Base-by-base conservation (phyloP, 2,888 invertebrate genomes). In the Esperia sulphurella region DNA sequence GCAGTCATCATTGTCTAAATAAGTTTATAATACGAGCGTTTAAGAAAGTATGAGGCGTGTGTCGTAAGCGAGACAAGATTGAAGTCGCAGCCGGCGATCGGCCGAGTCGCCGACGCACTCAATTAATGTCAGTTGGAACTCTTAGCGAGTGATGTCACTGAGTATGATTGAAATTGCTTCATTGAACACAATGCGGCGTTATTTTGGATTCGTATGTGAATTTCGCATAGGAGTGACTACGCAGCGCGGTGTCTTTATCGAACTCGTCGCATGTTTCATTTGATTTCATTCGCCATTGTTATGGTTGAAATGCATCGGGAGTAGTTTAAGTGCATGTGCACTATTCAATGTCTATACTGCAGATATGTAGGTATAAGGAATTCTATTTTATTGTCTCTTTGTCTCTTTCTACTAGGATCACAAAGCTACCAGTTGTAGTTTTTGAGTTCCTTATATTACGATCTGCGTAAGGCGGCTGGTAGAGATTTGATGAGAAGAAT, bases 71-170 rank as follows among this genome's bases (percentile, higher is more conserved):
- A 79, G 63, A 72, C 75, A 74, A 63, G 75, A 73, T 73, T 71
- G 75, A 59, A 21, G 3, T 45, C 68, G 63, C 60, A 55, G 57
- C 55, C 61, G 64, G 49, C 74, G 71, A 67, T 63, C 71, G 68
- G 63, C 62, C 72, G 61, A 61, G 63, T 59, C 64, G 65, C 46
- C 63, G 61, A 48, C 50, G 68, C 70, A 66, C 69, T 82, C 85
- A 88, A 88, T 88, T 88, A 85, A 74, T 75, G 74, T 57, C 75
- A 75, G 69, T 74, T 63, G 67, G 65, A 59, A 60, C 65, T 74
- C 71, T 79, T 75, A 72, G 72, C 58, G 55, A 60, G 73, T 88
- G 87, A 87, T 85, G 85, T 86, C 87, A 86, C 73, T 68, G 33
- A 58, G 62, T 65, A 63, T 63, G 66, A 74, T 79, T 73, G 69